Evolutionary conservation across 2,113 vertebrate genomes (phyloP).

Genomic region (Poicephalus meyeri): DNA sequence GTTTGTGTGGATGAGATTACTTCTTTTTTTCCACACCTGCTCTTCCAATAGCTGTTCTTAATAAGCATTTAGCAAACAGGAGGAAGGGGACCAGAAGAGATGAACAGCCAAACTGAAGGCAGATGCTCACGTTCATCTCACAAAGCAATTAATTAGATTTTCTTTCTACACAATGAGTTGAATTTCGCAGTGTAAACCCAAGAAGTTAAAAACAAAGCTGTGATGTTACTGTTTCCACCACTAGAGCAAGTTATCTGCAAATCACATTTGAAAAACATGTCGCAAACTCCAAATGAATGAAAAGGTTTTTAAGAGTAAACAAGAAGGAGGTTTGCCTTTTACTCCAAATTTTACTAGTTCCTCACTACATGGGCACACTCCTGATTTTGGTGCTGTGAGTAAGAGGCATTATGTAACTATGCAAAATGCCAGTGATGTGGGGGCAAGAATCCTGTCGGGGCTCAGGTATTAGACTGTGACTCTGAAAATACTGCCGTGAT

Average conservation of each 20-base stretch:
- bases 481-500: conserved; percentile 15
- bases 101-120: neutral
- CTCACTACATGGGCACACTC: neutral
- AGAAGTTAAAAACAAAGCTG: neutral
- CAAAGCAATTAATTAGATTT: neutral
- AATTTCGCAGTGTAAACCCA: neutral
- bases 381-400: neutral
- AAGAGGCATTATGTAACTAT: neutral
- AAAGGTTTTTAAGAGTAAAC: neutral
- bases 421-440: conserved; percentile 27
- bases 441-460: conserved; percentile 6
- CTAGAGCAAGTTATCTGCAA: neutral
- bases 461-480: conserved; percentile 38
- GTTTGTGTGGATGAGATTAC: neutral
- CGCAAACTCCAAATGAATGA: neutral
- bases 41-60: neutral
- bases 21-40: neutral
- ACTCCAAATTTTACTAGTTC: neutral
- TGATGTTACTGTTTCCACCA: neutral
- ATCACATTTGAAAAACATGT: neutral
- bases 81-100: neutral
- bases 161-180: neutral
- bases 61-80: neutral
- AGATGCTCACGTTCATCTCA: neutral
- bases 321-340: neutral